A percentile compares a stretch with the other conserved stretches of the same genome.
phyloP scores from a whole-genome alignment of 1,140 invertebrate species.

The Aphidius gifuensis region DNA sequence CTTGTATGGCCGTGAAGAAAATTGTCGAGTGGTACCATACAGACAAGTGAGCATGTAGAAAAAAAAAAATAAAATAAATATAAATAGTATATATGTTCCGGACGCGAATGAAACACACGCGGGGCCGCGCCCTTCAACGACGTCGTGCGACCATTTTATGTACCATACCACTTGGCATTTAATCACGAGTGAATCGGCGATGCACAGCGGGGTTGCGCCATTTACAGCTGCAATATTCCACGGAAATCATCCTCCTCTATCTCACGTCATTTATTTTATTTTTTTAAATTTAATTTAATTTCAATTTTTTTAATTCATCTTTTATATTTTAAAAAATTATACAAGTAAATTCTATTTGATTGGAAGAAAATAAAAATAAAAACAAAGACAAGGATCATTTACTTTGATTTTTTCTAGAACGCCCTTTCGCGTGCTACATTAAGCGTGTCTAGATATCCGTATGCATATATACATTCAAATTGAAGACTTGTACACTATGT shows the following conservation, averaged over 20 bases:
- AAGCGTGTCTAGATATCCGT: too few species aligned
- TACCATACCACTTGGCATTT: conserved; percentile 13
- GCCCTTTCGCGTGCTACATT: too few species aligned
- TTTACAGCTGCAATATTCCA: conserved; percentile 12
- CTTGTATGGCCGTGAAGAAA: conserved; percentile 17
- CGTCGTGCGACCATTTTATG: conserved; percentile 1
- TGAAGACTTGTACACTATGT: too few species aligned
- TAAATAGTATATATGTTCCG: conserved; percentile 7
- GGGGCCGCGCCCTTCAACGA: conserved; percentile 11
- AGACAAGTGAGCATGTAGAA: neutral
- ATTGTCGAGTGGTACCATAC: neutral
- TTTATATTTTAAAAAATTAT: too few species aligned
- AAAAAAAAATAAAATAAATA: neutral
- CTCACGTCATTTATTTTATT: too few species aligned
- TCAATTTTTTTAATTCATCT: too few species aligned
- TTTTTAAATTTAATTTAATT: too few species aligned
- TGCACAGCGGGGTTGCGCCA: conserved; percentile 16
- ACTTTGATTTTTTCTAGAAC: too few species aligned
- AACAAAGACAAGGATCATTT: too few species aligned
- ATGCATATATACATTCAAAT: too few species aligned
- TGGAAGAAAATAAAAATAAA: too few species aligned
- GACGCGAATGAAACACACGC: neutral
- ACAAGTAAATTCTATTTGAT: too few species aligned
- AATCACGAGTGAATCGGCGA: conserved; percentile 13
- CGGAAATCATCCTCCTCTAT: neutral